Percentiles rank a stretch among this genome's conserved stretches.
These are phyloP conservation scores for Athene cunicularia DNA, from an alignment of 2,113 vertebrate species.

Conservation along the genomic window DNA sequence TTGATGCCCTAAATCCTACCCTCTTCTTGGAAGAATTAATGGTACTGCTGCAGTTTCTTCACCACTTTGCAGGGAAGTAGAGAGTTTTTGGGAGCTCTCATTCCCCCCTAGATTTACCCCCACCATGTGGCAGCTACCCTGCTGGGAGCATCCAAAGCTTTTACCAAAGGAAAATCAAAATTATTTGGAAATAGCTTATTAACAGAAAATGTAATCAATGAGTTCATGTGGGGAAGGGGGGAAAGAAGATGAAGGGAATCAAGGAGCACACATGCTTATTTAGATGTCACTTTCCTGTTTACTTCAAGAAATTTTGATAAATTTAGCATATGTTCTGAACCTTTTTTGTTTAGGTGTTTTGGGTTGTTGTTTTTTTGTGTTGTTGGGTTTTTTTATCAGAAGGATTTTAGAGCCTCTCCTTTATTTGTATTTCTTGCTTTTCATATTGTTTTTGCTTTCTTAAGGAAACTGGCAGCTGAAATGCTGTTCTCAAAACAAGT, in stretches of 20 bases:
- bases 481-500: slow-evolving; percentile 50
- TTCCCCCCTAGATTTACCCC: no score
- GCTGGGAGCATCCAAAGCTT: neutral
- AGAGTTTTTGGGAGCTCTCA: neutral
- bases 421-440: slow-evolving; percentile 39
- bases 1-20: neutral
- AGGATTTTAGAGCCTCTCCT: slow-evolving; percentile 2
- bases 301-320: neutral
- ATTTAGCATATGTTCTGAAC: neutral
- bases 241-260: neutral
- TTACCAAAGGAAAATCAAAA: neutral
- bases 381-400: neutral
- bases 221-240: neutral
- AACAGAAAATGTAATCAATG: neutral
- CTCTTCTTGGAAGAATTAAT: neutral
- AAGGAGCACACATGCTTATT: neutral
- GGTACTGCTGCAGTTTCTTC: neutral
- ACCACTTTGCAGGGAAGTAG: neutral
- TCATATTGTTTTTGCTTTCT: slow-evolving; percentile 40
- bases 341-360: neutral
- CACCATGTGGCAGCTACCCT: neutral
- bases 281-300: neutral
- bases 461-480: slow-evolving; percentile 50
- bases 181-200: neutral
- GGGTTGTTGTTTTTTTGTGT: no score